phyloP scores from a whole-genome alignment of 2,888 invertebrate species.

The Hermaeophaga mercurialis region DNA sequence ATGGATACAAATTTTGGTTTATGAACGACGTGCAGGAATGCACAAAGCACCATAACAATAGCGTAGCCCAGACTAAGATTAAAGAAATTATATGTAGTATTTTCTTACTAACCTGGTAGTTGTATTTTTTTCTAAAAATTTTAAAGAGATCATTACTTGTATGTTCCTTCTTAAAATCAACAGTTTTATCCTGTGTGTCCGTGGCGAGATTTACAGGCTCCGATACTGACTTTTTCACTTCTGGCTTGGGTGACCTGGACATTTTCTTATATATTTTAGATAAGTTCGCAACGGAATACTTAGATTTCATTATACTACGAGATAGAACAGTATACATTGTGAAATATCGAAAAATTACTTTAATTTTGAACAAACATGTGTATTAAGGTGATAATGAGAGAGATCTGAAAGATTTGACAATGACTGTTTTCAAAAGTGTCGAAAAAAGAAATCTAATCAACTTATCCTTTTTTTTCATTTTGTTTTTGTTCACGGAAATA shows the following conservation, averaged over 20 bases:
- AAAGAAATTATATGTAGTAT: too few species aligned
- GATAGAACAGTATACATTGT: conserved; percentile 41
- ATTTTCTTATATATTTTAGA: conserved; percentile 34
- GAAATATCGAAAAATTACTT: conserved; percentile 25
- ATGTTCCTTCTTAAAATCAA: background rate
- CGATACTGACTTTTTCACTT: conserved; percentile 8
- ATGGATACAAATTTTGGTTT: too few species aligned
- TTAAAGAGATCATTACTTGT: background rate
- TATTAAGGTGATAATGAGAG: conserved; percentile 36
- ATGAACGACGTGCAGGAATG: too few species aligned
- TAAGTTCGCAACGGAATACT: conserved; percentile 31
- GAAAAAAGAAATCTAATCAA: background rate
- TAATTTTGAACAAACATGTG: conserved; percentile 41
- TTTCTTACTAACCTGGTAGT: background rate
- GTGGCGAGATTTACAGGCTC: background rate
- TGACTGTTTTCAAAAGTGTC: conserved; percentile 20
- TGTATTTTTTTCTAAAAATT: background rate
- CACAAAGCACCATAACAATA: too few species aligned
- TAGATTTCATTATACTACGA: conserved; percentile 35
- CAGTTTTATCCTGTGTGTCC: background rate
- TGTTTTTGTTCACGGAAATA: too few species aligned
- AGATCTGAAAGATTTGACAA: conserved; percentile 35
- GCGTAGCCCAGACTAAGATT: too few species aligned
- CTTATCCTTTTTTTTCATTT: background rate
- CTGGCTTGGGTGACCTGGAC: conserved; percentile 10